Evolutionary conservation across 2,113 vertebrate genomes (phyloP).

Genomic region (Dromas ardeola): DNA sequence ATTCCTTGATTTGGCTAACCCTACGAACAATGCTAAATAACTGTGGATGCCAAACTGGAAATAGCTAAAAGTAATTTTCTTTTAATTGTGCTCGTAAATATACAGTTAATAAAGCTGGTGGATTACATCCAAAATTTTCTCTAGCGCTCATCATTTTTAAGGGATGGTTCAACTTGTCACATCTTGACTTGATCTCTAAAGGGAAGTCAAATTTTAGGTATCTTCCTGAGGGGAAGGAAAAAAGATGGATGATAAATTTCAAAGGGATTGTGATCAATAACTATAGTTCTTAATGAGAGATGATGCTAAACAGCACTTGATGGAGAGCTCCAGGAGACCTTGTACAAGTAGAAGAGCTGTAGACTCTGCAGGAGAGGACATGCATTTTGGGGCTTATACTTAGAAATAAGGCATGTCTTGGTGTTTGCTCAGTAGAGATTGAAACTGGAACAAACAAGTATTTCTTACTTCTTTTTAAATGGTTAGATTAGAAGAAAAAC

Average conservation of each 20-base stretch:
- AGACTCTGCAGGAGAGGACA: background rate
- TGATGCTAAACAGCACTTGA: background rate
- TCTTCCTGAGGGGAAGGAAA: conserved; percentile 22
- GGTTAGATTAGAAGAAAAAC: background rate
- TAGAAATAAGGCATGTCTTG: background rate
- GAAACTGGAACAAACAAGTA: background rate
- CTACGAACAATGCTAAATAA: background rate
- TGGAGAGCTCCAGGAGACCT: background rate
- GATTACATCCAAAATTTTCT: conserved; percentile 16
- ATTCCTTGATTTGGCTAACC: background rate
- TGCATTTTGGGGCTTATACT: background rate
- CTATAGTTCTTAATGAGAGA: background rate
- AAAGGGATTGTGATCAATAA: conserved; percentile 37
- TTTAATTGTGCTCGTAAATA: conserved; percentile 39
- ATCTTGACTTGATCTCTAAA: conserved; percentile 41
- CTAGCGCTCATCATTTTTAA: conserved; percentile 4
- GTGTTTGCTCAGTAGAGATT: background rate
- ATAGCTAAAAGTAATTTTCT: conserved; percentile 51
- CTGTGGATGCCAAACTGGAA: conserved; percentile 16
- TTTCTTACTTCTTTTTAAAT: background rate
- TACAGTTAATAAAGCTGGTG: conserved; percentile 42
- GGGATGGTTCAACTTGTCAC: background rate
- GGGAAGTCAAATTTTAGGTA: conserved; percentile 20
- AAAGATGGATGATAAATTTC: conserved; percentile 58
- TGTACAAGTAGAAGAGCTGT: background rate